Evolutionary conservation across 2,888 invertebrate species (phyloP), one percentile per base, ranked within the genome.

Genomic region (Heliconius cydno): DNA sequence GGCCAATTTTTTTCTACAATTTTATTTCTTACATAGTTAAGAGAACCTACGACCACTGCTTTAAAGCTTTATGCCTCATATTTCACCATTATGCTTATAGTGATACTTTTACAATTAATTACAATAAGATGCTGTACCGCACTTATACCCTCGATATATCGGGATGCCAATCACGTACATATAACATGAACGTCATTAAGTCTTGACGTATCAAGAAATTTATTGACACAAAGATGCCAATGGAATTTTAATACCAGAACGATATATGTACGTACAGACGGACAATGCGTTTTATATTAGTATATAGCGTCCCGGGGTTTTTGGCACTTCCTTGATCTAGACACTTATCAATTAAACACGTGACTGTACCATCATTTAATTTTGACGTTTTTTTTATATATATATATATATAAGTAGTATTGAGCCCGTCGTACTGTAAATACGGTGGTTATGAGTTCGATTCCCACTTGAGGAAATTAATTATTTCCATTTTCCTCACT

Each of bases 151-250:
- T 60, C 25, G 7, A 46, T 34, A 38, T 60, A 60, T 60, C n/a
- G 10, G n/a, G 41, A 63, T 22, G 70, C 77, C 25, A 25, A 41
- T 65, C 60, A 77, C 70, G 15, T 34, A 25, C 34, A 65, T 46
- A 68, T 46, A 73, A 68, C 66, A 74, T 70, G 46, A 65, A 77
- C 74, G 80, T 80, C 77, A 67, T 70, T 70, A 67, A 41, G 46
- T 75, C 74, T 73, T 74, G 80, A 80, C 80, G 74, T 77, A 34
- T 73, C 34, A 77, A 46, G 73, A 80, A 80, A 80, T 80, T 80
- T 80, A 80, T 80, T 77, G 80, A 73, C 68, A 74, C 28, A 1
- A 60, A 67, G 80, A 80, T 77, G 80, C 80, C 80, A 80, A 70
- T 80, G 46, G 77, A 80, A 77, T 77, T 63, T 68, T 73, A 67